A percentile compares a stretch with the other conserved stretches of the same genome.
phyloP scores from a whole-genome alignment of 2,888 invertebrate species.

The Caenorhabditis panamensis region DNA sequence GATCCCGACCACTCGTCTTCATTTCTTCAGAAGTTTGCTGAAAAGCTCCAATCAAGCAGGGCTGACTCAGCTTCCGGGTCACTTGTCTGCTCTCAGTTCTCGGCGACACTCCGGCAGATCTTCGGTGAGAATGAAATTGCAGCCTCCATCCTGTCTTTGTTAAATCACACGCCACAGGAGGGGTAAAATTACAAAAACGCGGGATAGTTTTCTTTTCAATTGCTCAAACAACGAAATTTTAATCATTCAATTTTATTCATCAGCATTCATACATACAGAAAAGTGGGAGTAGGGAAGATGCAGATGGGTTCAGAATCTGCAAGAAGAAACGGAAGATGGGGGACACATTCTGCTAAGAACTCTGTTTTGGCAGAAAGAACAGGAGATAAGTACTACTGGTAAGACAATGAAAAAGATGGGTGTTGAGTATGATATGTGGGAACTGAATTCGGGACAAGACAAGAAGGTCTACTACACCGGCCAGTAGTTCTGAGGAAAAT shows the following conservation, averaged over 20 bases:
- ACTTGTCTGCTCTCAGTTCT: background rate
- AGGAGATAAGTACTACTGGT: constrained; percentile 1
- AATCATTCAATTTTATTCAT: constrained; percentile 36
- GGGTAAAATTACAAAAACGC: constrained; percentile 18
- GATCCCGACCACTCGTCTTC: background rate
- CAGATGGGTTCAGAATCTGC: constrained; percentile 14
- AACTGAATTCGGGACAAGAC: constrained; percentile 38
- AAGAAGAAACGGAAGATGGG: constrained; percentile 6
- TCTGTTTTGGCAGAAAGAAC: constrained; percentile 55
- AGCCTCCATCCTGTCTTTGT: background rate
- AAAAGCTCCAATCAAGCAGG: background rate
- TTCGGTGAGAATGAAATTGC: constrained; percentile 26
- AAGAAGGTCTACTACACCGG: constrained; percentile 32
- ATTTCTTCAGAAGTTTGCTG: background rate
- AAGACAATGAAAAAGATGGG: constrained; percentile 5
- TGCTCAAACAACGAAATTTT: constrained; percentile 13
- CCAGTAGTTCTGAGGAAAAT: constrained; percentile 38
- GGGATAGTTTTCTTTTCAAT: constrained; percentile 19
- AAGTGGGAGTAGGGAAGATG: constrained; percentile 17
- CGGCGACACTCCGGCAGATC: background rate
- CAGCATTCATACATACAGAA: constrained; percentile 46
- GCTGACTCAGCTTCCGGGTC: constrained; percentile 41
- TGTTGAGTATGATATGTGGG: constrained; percentile 43
- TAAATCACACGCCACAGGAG: constrained; percentile 25
- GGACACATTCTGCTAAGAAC: constrained; percentile 32